Percentiles rank a stretch among this genome's conserved stretches.
Conservation (phyloP, 2,888 invertebrate genomes). For the Polymixis flavicincta region DNA sequence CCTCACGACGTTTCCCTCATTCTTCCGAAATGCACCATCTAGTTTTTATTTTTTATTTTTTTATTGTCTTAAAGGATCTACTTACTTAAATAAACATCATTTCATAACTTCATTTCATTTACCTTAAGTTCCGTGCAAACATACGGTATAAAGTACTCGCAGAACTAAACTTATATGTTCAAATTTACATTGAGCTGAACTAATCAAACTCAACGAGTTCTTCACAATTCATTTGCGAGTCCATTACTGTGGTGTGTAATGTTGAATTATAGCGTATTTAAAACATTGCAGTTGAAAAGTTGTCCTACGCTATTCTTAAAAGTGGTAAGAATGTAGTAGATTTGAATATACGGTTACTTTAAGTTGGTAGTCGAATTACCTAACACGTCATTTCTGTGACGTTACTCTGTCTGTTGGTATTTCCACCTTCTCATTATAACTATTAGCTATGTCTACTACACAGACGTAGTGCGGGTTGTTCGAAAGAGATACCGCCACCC, state of each 20-base stretch:
- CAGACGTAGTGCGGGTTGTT: too few relatives aligned
- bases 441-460: too few relatives aligned
- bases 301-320: background rate
- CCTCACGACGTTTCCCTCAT: too few relatives aligned
- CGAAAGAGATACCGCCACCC: too few relatives aligned
- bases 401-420: background rate
- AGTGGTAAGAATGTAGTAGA: background rate
- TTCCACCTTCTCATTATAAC: background rate
- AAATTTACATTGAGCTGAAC: constrained; percentile 36
- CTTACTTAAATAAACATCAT: background rate
- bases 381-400: too few relatives aligned
- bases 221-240: constrained; percentile 23
- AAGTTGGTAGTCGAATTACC: background rate
- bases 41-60: background rate
- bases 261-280: background rate
- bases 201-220: constrained; percentile 31
- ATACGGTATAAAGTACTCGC: background rate
- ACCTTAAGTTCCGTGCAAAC: background rate
- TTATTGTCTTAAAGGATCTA: background rate
- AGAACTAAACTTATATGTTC: constrained; percentile 3
- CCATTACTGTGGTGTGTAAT: constrained; percentile 2
- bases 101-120: background rate
- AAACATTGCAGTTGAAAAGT: background rate
- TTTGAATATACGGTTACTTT: background rate
- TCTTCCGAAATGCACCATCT: background rate